Percentiles rank a stretch among this genome's conserved stretches.
Conservation (phyloP, 2,888 invertebrate genomes). For the Hirtodrosophila alboralis region DNA sequence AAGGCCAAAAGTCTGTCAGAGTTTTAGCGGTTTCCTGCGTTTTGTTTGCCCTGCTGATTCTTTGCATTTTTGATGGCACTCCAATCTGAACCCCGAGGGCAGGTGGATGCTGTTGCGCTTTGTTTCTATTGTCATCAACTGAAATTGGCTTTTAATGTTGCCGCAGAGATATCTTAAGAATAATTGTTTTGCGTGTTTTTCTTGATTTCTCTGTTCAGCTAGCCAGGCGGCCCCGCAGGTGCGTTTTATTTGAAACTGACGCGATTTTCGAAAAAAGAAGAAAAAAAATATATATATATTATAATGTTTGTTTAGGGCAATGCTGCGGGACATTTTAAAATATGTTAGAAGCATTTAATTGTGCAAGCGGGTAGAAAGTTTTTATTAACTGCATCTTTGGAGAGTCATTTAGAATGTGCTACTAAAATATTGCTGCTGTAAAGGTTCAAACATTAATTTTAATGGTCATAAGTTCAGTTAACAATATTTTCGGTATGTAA, state of each 20-base stretch:
- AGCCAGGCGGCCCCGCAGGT: conserved; percentile 62
- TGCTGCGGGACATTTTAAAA: conserved; percentile 26
- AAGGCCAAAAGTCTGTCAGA: conserved; percentile 42
- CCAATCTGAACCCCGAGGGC: conserved; percentile 53
- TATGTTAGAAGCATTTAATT: conserved; percentile 48
- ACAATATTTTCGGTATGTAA: neutral
- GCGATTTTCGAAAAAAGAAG: conserved; percentile 44
- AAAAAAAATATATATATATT: no score
- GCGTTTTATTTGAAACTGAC: conserved; percentile 56
- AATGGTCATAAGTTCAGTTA: neutral
- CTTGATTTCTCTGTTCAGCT: conserved; percentile 68
- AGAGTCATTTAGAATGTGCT: conserved; percentile 14
- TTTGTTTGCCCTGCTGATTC: conserved; percentile 79
- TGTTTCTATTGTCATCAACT: conserved; percentile 82
- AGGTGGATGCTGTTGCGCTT: conserved; percentile 66
- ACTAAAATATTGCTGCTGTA: neutral
- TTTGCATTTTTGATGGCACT: conserved; percentile 69
- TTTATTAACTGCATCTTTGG: conserved; percentile 31
- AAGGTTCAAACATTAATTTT: conserved; percentile 1
- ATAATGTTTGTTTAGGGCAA: conserved; percentile 60
- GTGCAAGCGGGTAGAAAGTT: conserved; percentile 27
- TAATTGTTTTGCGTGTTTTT: conserved; percentile 83
- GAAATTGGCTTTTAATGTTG: conserved; percentile 84
- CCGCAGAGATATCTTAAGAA: conserved; percentile 84
- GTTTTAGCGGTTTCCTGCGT: conserved; percentile 45